Base-by-base conservation (phyloP, 1,140 invertebrate genomes). In the Drosophila miranda region DNA sequence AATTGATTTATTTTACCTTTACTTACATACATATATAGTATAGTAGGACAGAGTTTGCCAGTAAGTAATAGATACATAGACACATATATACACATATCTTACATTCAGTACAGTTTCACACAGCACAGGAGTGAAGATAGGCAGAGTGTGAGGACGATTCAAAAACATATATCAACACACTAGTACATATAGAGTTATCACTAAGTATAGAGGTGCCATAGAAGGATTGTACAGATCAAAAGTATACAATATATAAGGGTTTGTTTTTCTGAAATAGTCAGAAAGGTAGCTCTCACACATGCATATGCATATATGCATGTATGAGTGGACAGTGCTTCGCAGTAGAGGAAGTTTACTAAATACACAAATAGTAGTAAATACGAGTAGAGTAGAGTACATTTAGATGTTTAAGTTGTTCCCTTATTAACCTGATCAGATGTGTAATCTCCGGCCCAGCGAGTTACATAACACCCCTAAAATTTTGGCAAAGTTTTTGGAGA, bases 401-500 rank as follows among this genome's bases (percentile, higher is more conserved):
- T 57, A 73, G 52, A 75, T 75, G 34, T 55, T 63, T 64, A 53
- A 52, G 53, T 86, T 86, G 83, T 58, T 86, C 78, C 82, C 78
- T 78, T 59, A 53, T 51, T 63, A 49, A 76, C 66, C 30, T 60
- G 52, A 49, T 30, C 3, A 45, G 45, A 11, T 51, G 48, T 54
- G 53, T 38, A 46, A 55, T 63, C 54, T 56, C 57, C 56, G 58
- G 57, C 58, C 66, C 50, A 54, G 64, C 67, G 57, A 55, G 53
- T 75, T 38, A 38, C 11, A 38, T 38, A 3, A 38, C 3, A 38
- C 34, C 34, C 34, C 4, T 89, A 89, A 74, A 84, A 87, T 74
- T 89, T 89, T 74, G 87, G 87, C 72, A 89, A 89, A 87, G 73
- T 86, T 89, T 90, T 90, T 73, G 75, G 46, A 73, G 80, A 86